Evolutionary conservation across 2,113 vertebrate species (phyloP).

Genomic region (Okapia johnstoni): DNA sequence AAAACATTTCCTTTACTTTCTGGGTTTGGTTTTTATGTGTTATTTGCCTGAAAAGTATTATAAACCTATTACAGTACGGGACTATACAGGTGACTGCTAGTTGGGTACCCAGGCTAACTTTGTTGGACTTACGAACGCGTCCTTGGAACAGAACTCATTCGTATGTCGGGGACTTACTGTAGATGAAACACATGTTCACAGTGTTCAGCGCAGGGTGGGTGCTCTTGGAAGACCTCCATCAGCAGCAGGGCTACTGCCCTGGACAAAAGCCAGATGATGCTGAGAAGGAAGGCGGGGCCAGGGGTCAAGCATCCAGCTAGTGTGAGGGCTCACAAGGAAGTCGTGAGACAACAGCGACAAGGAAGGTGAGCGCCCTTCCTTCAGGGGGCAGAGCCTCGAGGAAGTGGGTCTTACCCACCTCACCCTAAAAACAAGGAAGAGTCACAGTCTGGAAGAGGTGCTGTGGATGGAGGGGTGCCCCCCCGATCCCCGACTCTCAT

Average conservation of each 20-base stretch:
- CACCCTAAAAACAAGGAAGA: too few species aligned
- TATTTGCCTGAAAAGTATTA: not conserved
- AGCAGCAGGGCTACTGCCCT: not conserved
- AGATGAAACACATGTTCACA: not conserved
- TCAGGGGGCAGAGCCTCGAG: not conserved
- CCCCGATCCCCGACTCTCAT: not conserved
- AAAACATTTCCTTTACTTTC: not conserved
- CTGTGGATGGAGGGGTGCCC: not conserved
- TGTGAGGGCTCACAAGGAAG: not conserved
- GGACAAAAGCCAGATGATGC: not conserved
- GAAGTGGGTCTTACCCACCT: not conserved
- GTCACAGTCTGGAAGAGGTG: not conserved
- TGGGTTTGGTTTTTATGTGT: not conserved
- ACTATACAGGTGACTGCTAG: not conserved
- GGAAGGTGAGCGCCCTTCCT: not conserved
- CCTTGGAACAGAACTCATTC: not conserved
- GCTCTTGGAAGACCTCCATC: not conserved
- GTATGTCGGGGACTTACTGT: not conserved
- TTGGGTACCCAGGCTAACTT: not conserved
- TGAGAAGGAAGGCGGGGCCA: not conserved
- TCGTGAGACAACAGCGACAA: too few species aligned
- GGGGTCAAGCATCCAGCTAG: not conserved
- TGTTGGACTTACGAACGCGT: not conserved
- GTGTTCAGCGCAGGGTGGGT: too few species aligned
- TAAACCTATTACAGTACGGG: rapidly evolving